These are phyloP conservation scores for Erebia aethiops DNA, from an alignment of 2,888 invertebrate genomes.

Conservation along the genomic window DNA sequence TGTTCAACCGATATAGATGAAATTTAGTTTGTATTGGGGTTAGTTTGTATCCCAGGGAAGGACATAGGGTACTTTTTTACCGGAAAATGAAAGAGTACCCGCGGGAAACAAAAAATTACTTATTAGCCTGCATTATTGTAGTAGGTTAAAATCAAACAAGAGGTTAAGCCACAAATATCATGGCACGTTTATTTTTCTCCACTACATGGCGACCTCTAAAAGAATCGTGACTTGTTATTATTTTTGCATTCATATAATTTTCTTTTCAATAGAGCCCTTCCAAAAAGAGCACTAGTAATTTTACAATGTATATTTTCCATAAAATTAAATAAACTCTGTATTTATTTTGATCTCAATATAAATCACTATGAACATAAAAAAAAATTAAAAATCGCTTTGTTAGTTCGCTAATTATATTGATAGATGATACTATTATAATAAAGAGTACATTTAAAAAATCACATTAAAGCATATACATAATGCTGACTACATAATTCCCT, in stretches of 20 bases:
- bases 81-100: too few relatives aligned
- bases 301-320: constrained; percentile 80
- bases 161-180: constrained; percentile 80
- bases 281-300: constrained; percentile 76
- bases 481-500: constrained; percentile 82
- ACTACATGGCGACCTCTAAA: constrained; percentile 84
- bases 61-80: too few relatives aligned
- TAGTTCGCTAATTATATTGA: constrained; percentile 81
- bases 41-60: too few relatives aligned
- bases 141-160: constrained; percentile 58
- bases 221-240: constrained; percentile 82
- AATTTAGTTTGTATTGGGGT: too few relatives aligned
- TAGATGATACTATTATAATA: constrained; percentile 82
- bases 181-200: constrained; percentile 85
- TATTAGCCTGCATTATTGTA: too few relatives aligned
- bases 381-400: constrained; percentile 74
- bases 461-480: constrained; percentile 84
- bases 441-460: constrained; percentile 84
- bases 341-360: constrained; percentile 80
- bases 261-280: constrained; percentile 74
- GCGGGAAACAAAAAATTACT: too few relatives aligned
- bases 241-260: constrained; percentile 78
- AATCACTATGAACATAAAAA: constrained; percentile 80
- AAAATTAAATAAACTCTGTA: constrained; percentile 83
- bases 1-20: too few relatives aligned